These are phyloP conservation scores for Drosophila putrida DNA, from an alignment of 2,888 invertebrate species.

Conservation along the genomic window DNA sequence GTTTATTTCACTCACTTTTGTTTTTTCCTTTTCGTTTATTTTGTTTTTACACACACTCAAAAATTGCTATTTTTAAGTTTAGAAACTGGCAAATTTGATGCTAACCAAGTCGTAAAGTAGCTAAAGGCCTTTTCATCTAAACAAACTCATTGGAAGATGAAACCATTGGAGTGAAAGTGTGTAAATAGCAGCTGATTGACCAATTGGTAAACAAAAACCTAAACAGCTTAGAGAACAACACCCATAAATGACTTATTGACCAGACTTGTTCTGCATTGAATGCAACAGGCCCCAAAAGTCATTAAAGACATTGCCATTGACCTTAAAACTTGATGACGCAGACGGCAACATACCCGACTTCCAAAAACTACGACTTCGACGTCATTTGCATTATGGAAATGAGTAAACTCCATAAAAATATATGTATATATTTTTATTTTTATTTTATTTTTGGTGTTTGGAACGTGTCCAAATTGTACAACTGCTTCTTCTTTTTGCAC, in stretches of 20 bases:
- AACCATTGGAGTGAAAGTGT: slow-evolving; percentile 42
- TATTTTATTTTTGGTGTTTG: slow-evolving; percentile 27
- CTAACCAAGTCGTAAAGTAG: neutral
- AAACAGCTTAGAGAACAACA: neutral
- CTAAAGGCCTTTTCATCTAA: neutral
- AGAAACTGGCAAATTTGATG: neutral
- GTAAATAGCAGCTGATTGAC: neutral
- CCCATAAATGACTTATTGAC: neutral
- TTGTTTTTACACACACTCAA: neutral
- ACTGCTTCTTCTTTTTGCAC: slow-evolving; percentile 18
- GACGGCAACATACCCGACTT: slow-evolving; percentile 2
- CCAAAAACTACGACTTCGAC: slow-evolving; percentile 23
- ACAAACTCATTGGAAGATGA: neutral
- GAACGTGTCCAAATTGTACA: slow-evolving; percentile 56
- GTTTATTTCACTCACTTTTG: slow-evolving; percentile 2
- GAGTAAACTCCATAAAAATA: slow-evolving; percentile 47
- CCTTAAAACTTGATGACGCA: slow-evolving; percentile 51
- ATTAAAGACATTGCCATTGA: slow-evolving; percentile 47
- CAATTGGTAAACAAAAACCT: neutral
- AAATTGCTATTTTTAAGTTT: neutral
- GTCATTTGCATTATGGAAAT: slow-evolving; percentile 73
- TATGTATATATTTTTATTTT: slow-evolving; percentile 5
- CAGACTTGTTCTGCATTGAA: slow-evolving; percentile 1
- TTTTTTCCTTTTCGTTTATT: neutral
- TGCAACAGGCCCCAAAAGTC: slow-evolving; percentile 12